Conservation (phyloP, 64 coral and sea anemone genomes). For the Porites lutea region DNA sequence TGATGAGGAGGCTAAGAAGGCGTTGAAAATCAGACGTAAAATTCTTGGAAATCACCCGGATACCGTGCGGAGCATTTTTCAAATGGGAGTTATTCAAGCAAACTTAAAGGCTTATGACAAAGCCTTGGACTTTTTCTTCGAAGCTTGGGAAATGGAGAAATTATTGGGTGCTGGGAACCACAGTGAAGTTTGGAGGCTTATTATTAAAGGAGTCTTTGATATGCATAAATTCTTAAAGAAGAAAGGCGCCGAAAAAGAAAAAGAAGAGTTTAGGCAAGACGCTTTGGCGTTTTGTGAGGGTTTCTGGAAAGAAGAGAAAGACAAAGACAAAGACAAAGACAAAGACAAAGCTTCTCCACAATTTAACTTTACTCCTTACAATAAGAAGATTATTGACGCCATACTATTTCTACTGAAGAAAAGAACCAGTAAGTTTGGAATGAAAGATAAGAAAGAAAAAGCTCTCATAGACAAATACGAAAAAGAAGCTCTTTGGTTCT, state of each 20-base stretch:
- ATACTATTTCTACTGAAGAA: neutral
- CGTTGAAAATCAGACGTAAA: conserved; percentile 12
- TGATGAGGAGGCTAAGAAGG: conserved; percentile 6
- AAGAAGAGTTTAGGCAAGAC: neutral
- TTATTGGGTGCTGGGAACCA: conserved; percentile 17
- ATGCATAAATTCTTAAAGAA: neutral
- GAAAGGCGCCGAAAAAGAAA: neutral
- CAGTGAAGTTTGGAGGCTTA: neutral
- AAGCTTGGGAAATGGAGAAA: conserved; percentile 64
- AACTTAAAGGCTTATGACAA: neutral
- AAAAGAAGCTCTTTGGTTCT: neutral
- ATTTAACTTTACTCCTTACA: neutral
- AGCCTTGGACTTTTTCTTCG: conserved; percentile 24
- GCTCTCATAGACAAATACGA: neutral
- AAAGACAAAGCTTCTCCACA: too few species aligned
- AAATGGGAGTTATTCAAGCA: conserved; percentile 14
- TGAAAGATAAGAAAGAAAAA: neutral
- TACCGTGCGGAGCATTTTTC: conserved; percentile 53
- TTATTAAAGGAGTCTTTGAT: neutral
- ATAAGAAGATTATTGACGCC: conserved; percentile 2
- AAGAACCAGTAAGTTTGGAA: neutral
- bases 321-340: neutral
- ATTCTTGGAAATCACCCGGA: conserved; percentile 20
- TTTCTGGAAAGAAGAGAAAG: conserved; percentile 3
- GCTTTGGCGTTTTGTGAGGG: conserved; percentile 13